Conservation (phyloP, 2,113 vertebrate species). For the Megaceryle maxima region DNA sequence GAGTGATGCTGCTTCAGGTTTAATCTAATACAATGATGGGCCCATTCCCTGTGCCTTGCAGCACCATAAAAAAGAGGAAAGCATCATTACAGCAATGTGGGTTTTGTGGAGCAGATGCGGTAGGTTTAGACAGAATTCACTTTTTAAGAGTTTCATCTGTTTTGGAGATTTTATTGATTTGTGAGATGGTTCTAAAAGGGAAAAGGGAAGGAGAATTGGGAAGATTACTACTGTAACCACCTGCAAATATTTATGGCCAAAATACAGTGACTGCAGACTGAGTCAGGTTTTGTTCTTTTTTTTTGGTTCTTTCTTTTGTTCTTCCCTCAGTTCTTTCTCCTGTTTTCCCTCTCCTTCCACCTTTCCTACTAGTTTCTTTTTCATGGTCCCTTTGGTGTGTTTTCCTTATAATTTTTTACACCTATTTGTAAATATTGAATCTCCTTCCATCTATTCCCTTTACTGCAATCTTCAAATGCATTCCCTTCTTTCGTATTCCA, state of each 20-base stretch:
- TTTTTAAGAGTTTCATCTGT: not conserved
- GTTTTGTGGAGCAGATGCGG: not conserved
- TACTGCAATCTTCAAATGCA: not conserved
- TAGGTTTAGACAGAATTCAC: not conserved
- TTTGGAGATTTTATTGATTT: constrained; percentile 30
- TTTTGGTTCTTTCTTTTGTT: constrained; percentile 56
- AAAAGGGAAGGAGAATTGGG: not conserved
- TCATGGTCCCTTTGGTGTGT: not conserved
- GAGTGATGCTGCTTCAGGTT: not conserved
- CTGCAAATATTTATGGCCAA: constrained; percentile 43
- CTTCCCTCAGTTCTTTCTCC: not conserved
- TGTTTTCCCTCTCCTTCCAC: not conserved
- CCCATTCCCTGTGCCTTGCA: not conserved
- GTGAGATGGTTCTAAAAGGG: not conserved
- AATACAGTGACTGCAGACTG: not conserved
- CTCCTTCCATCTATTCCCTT: not conserved
- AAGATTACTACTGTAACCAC: constrained; percentile 40
- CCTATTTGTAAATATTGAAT: not conserved
- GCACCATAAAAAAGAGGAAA: not conserved
- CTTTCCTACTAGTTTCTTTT: not conserved
- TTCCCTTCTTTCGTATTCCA: not conserved
- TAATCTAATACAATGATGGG: not conserved
- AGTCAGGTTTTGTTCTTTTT: not conserved
- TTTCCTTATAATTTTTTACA: constrained; percentile 13
- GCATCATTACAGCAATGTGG: not conserved